A percentile compares a stretch with the other conserved stretches of the same genome.
phyloP scores from a whole-genome alignment of 2,113 vertebrate species.

The Ursus arctos region DNA sequence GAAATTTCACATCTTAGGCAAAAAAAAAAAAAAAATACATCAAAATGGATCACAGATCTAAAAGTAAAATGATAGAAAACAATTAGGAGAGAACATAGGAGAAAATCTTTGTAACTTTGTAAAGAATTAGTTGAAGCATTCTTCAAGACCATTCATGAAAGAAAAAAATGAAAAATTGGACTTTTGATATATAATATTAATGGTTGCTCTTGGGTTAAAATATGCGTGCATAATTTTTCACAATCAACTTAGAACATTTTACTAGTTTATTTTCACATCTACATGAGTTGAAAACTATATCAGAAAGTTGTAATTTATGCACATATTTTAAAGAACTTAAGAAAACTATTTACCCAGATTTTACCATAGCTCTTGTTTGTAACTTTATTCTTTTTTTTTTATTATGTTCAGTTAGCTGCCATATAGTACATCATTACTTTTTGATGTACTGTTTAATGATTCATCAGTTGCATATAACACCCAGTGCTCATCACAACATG shows the following conservation, averaged over 20 bases:
- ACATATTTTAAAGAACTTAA: neutral
- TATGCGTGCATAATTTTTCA: neutral
- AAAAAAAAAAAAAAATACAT: neutral
- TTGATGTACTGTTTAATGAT: too few species aligned
- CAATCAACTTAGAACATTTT: neutral
- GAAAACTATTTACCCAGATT: neutral
- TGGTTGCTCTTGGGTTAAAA: neutral
- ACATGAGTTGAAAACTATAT: neutral
- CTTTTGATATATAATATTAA: neutral
- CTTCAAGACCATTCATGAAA: neutral
- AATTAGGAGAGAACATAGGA: neutral
- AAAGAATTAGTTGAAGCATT: neutral
- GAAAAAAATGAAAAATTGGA: neutral
- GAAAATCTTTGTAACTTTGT: neutral
- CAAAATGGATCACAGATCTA: neutral
- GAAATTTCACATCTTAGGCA: neutral
- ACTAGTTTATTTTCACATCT: neutral
- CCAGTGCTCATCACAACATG: too few species aligned
- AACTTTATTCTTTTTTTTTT: neutral
- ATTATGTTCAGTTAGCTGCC: too few species aligned
- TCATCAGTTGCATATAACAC: too few species aligned
- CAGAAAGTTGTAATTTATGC: neutral
- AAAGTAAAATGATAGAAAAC: constrained; percentile 10
- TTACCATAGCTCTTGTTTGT: neutral
- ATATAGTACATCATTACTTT: too few species aligned